A percentile compares a stretch with the other conserved stretches of the same genome.
phyloP scores from a whole-genome alignment of 2,113 vertebrate genomes.

The Bucco capensis region DNA sequence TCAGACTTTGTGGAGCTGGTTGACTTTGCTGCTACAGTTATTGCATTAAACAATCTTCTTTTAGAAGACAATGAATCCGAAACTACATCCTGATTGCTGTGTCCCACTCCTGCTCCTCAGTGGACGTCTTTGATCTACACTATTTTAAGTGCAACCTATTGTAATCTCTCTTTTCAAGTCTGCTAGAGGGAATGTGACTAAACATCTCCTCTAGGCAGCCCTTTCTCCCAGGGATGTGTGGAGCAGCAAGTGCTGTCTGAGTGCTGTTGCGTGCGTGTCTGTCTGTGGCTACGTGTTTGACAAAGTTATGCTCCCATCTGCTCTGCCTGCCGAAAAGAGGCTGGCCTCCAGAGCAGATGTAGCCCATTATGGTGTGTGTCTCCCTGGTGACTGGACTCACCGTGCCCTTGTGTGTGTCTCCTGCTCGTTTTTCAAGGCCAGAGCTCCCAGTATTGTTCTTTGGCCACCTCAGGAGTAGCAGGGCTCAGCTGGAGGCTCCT shows the following conservation, averaged over 20 bases:
- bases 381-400: background rate
- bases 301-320: background rate
- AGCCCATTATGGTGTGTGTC: background rate
- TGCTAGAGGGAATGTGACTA: background rate
- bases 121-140: background rate
- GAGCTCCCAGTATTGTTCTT: background rate
- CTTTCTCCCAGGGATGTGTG: background rate
- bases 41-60: constrained; percentile 87
- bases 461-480: background rate
- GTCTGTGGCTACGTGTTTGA: background rate
- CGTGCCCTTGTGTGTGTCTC: background rate
- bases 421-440: background rate
- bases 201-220: background rate
- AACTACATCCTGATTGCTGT: constrained; percentile 55
- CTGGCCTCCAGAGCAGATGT: background rate
- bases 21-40: constrained; percentile 93
- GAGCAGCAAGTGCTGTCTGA: background rate
- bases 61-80: constrained; percentile 67
- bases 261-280: background rate
- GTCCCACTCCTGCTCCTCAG: background rate
- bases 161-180: background rate
- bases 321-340: background rate
- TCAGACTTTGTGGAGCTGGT: constrained; percentile 97
- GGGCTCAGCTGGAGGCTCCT: constrained; percentile 10
- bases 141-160: background rate